phyloP scores from a whole-genome alignment of 64 coral and sea anemone species.

The Montipora foliosa region DNA sequence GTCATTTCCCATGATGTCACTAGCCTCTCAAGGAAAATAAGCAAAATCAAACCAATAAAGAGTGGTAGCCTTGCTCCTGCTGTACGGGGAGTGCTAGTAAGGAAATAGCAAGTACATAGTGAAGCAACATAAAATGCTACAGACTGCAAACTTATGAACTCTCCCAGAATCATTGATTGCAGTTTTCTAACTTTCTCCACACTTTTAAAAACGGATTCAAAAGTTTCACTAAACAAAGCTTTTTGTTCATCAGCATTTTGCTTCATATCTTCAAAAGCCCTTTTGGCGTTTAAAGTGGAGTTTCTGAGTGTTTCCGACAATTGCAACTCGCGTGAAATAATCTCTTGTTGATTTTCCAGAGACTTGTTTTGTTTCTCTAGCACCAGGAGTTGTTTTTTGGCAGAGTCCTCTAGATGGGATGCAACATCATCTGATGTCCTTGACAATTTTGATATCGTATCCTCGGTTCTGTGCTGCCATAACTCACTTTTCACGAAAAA shows the following conservation, averaged over 20 bases:
- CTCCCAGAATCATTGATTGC: constrained; percentile 91
- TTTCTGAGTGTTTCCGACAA: constrained; percentile 73
- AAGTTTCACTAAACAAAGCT: constrained; percentile 93
- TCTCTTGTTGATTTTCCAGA: constrained; percentile 87
- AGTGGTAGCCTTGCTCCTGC: constrained; percentile 79
- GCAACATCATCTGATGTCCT: constrained; percentile 89
- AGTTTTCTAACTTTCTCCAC: constrained; percentile 85
- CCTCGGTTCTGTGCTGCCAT: constrained; percentile 94
- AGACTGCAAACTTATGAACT: constrained; percentile 94
- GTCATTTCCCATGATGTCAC: constrained; percentile 77
- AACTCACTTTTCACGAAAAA: constrained; percentile 92
- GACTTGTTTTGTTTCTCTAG: constrained; percentile 86
- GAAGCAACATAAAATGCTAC: constrained; percentile 92
- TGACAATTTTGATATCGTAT: constrained; percentile 89
- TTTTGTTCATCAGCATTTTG: constrained; percentile 78
- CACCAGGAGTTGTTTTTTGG: constrained; percentile 71
- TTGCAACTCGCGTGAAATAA: constrained; percentile 72
- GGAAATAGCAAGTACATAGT: constrained; percentile 86
- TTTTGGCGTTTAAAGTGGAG: constrained; percentile 77
- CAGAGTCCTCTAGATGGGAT: constrained; percentile 82
- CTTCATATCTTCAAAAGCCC: constrained; percentile 94
- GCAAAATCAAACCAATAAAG: constrained; percentile 67
- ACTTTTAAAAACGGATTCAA: constrained; percentile 89
- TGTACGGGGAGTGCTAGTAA: constrained; percentile 90
- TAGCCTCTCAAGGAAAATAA: constrained; percentile 79